Conservation (phyloP, 2,113 vertebrate genomes). For the Riparia riparia region DNA sequence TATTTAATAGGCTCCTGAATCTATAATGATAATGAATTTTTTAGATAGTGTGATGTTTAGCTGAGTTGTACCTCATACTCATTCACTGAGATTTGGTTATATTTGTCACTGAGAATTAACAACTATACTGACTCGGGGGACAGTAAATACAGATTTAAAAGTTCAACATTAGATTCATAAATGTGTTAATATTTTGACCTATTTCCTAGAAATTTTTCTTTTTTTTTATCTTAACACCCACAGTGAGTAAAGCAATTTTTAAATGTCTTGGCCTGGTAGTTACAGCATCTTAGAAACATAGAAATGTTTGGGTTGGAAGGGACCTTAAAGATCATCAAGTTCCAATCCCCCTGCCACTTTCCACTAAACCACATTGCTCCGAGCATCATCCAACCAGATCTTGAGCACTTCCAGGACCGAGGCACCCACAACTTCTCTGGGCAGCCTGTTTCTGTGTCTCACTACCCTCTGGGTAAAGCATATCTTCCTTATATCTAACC, state of each 20-base stretch:
- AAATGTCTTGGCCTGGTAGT: not conserved
- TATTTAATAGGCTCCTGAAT: not conserved
- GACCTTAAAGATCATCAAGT: not conserved
- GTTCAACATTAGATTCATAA: not conserved
- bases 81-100: not conserved
- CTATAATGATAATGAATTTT: not conserved
- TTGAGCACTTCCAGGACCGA: not conserved
- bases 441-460: not conserved
- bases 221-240: not conserved
- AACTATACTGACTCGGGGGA: not conserved
- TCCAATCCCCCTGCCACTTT: not conserved
- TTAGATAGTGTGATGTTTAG: not conserved
- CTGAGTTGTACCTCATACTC: not conserved
- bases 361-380: not conserved
- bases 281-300: not conserved
- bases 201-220: not conserved
- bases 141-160: not conserved
- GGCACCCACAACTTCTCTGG: not conserved
- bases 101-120: not conserved
- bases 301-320: not conserved
- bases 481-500: not conserved
- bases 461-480: not conserved
- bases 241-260: not conserved
- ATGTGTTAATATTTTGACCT: not conserved
- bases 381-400: not conserved